Evolutionary conservation across 2,113 vertebrate genomes (phyloP), one percentile per base, ranked within the genome.

Genomic region (Menura novaehollandiae): DNA sequence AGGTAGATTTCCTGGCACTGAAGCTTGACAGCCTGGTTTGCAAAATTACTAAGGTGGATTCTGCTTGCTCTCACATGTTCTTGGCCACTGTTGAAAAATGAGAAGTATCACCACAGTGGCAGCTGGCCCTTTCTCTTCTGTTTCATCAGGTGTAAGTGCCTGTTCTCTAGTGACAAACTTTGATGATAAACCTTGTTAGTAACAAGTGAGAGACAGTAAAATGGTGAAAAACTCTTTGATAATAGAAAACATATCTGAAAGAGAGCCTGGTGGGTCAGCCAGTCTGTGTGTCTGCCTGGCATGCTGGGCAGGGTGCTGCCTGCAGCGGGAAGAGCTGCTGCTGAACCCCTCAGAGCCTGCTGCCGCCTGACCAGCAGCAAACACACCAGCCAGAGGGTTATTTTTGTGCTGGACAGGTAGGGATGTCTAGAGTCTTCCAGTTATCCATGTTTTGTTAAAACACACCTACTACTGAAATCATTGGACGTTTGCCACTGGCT

Each of bases 1-100:
- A 95, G 93, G 88, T 92, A 89, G 68, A 43, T 85, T 89, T 95
- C 85, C 91, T 96, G 93, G 91, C 81, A 85, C 69, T 76, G 62
- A 32, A 85, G 76, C 66, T 33, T 27, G 33, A 69, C 60, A 83
- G 74, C 88, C 77, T 67, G n/a, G 87, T 88, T 95, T 95, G 91
- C 94, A 93, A 51, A 81, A 68, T 68, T 20, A n/a, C 33, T 9
- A 14, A 92, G 86, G 49, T 35, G 53, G 53, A 44, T 58, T 88
- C 74, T 93, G 67, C 88, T 58, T 94, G 93, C 74, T 83, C 77
- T 85, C 69, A 62, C 93, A 47, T 0, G 78, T 56, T 43, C 1
- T 0, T 63, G 83, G 82, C 71, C 62, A 14, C 12, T 49, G 62
- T 11, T 75, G 75, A 51, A 88, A 77, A 73, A 46, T 41, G 37